Evolutionary conservation across 2,797 vertebrate genomes (phyloP).

Genomic region (Epinephelus malabaricus): DNA sequence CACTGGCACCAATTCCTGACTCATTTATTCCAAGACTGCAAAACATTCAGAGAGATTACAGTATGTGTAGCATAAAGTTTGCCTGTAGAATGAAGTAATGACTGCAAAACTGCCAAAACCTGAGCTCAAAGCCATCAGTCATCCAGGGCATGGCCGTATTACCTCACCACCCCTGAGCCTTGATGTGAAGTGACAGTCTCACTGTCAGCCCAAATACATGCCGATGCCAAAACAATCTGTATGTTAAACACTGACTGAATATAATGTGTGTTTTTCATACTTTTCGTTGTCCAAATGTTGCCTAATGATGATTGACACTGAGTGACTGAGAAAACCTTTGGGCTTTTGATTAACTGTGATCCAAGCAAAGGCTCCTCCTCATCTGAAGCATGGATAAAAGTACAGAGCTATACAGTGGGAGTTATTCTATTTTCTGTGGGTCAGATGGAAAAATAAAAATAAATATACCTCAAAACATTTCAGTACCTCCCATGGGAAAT

Average conservation of each 20-base stretch:
- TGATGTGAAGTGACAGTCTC: constrained; percentile 36
- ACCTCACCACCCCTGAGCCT: constrained; percentile 58
- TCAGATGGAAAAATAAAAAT: neutral
- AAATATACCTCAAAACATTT: too few relatives aligned
- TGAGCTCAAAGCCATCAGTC: constrained; percentile 55
- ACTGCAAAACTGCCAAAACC: constrained; percentile 50
- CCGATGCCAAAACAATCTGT: constrained; percentile 30
- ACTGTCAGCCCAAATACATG: constrained; percentile 26
- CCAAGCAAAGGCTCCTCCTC: neutral
- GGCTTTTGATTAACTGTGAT: constrained; percentile 4
- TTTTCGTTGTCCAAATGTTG: constrained; percentile 16
- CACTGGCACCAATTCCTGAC: constrained; percentile 13
- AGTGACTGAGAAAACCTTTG: constrained; percentile 5
- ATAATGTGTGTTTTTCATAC: neutral
- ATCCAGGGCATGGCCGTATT: constrained; percentile 54
- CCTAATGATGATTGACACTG: neutral
- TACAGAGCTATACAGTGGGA: neutral
- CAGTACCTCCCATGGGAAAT: constrained; percentile 14
- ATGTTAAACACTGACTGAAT: constrained; percentile 14
- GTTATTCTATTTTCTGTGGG: constrained; percentile 5
- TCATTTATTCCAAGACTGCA: constrained; percentile 42
- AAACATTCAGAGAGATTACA: constrained; percentile 47
- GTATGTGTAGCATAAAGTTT: constrained; percentile 19
- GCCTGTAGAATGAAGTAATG: constrained; percentile 51
- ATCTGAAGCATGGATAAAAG: constrained; percentile 9